Base-by-base conservation (phyloP, 2,888 invertebrate species). In the Sericinus montela region DNA sequence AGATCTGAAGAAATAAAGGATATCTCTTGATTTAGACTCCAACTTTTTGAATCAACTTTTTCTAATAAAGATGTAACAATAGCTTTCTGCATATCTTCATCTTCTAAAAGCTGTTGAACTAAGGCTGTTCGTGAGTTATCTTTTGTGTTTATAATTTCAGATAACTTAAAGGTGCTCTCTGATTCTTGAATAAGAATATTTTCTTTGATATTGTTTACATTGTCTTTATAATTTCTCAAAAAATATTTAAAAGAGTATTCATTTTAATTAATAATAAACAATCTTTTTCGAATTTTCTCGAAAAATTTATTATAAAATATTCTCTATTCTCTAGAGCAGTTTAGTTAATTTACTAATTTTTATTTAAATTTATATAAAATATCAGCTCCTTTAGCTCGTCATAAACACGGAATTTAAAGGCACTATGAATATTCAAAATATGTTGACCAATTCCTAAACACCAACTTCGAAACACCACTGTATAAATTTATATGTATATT, bases 1-100 rank as follows among this genome's bases (percentile, higher is more conserved):
- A 95, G 79, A 76, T 95, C 93, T 9, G 89, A 84, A 59, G 94
- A 94, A 36, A 95, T 93, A 50, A 94, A 78, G 60, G 91, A 90
- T 55, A 95, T 92, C 87, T 94, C 94, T 70, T 94, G 93, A 58
- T 93, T 90, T 19, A 95, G 83, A 61, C 94, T 93, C 94, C 94
- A 94, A 55, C 92, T 93, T 62, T 93, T 91, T 6, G 94, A 91
- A 79, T 95, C 95, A 54, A 93, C 92, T 65, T 92, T 90, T 75
- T 94, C 93, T 52, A 95, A 78, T 38, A 95, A 78, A 10, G 93
- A 91, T 19, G 92, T 92, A 2, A 95, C 93, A 7, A 94, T 92
- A 4, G 91, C 92, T 73, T 93, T 93, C 70, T 95, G 95, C 45
- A 94, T 69, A 59, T 92, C 92, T 66, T 92, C 92, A 66, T 94